A percentile compares a stretch with the other conserved stretches of the same genome.
phyloP scores from a whole-genome alignment of 2,113 vertebrate genomes.

The Cochlearius cochlearius region DNA sequence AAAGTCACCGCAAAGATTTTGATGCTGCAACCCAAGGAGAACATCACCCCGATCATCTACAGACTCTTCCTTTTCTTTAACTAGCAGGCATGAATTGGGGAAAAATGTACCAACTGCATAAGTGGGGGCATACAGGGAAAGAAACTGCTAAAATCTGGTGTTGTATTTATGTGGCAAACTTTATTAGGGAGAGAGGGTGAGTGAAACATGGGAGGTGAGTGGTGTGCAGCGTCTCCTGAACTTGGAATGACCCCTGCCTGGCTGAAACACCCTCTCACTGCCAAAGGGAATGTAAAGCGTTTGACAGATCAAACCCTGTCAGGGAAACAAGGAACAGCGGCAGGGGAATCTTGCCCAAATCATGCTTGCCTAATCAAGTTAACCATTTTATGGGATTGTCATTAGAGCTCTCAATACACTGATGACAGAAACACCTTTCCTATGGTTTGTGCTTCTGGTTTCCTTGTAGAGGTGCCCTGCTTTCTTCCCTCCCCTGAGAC shows the following conservation, averaged over 20 bases:
- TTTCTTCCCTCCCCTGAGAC: neutral
- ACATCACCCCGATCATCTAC: neutral
- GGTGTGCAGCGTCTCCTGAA: constrained; percentile 1
- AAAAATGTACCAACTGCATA: constrained; percentile 9
- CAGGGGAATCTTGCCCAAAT: neutral
- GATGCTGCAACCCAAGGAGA: neutral
- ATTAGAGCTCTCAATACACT: neutral
- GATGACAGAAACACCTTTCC: neutral
- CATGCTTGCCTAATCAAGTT: neutral
- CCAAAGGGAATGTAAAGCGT: neutral
- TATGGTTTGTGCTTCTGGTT: neutral
- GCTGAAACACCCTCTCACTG: constrained; percentile 14
- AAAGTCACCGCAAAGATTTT: neutral
- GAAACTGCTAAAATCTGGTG: neutral
- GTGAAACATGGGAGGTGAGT: neutral
- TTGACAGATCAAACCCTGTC: constrained; percentile 13
- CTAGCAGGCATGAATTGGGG: constrained; percentile 51
- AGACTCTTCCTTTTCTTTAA: constrained; percentile 22
- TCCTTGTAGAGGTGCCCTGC: neutral
- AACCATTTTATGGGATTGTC: neutral
- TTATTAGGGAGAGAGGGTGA: constrained; percentile 24
- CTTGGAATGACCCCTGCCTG: neutral
- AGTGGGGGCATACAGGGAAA: neutral
- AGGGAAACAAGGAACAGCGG: neutral
- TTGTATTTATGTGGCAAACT: constrained; percentile 23